Conservation (phyloP, 2,888 invertebrate genomes). For the Amiota mariae region DNA sequence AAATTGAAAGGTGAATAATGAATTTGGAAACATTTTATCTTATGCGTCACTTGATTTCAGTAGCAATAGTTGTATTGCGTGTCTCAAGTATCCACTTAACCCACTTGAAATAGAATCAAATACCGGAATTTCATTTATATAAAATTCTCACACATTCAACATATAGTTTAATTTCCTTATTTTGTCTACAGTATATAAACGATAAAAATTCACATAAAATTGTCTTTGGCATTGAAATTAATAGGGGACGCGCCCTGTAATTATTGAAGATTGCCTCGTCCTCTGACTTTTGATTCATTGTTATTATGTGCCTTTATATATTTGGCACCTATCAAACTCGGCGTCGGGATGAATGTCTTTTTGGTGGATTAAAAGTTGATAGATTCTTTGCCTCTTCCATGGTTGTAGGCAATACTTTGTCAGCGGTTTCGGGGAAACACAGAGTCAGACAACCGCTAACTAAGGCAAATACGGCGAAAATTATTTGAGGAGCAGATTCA, state of each 20-base stretch:
- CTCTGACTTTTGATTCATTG: neutral
- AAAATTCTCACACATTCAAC: no score
- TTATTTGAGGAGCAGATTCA: conserved; percentile 76
- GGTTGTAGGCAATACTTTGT: conserved; percentile 78
- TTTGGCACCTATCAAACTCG: neutral
- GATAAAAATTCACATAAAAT: neutral
- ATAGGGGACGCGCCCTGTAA: neutral
- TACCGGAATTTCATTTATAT: no score
- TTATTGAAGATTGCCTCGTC: no score
- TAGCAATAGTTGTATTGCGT: neutral
- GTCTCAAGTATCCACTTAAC: neutral
- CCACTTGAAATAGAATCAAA: no score
- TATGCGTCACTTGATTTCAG: neutral
- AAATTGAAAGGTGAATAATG: no score
- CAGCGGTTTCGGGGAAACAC: conserved; percentile 79
- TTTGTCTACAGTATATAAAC: neutral
- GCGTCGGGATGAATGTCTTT: neutral
- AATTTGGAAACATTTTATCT: neutral
- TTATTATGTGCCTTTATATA: neutral
- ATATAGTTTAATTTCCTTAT: neutral
- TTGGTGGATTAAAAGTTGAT: conserved; percentile 32
- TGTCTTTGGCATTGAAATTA: conserved; percentile 15
- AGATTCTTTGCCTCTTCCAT: conserved; percentile 75
- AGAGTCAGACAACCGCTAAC: conserved; percentile 77
- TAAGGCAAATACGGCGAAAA: conserved; percentile 77